Evolutionary conservation across 2,113 vertebrate species (phyloP).

Genomic region (Atlantisia rogersi): DNA sequence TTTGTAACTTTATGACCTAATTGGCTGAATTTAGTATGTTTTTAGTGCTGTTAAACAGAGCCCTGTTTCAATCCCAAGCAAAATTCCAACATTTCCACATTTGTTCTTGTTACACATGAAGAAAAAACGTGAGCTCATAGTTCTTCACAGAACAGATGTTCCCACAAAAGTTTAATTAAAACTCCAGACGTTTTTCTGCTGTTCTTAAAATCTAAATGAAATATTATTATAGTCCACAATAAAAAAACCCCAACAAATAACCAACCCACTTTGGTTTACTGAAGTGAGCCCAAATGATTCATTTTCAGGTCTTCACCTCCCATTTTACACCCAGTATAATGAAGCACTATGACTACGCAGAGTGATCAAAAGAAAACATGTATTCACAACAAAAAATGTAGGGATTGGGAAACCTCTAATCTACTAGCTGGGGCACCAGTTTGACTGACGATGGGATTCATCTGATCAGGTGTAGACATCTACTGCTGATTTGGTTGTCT

Average conservation of each 20-base stretch:
- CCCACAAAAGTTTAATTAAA: constrained; percentile 25
- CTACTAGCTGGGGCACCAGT: not conserved
- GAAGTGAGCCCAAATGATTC: constrained; percentile 7
- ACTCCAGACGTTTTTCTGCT: not conserved
- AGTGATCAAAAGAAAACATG: constrained; percentile 5
- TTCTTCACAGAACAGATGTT: constrained; percentile 7
- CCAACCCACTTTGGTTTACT: not conserved
- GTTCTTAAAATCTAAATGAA: constrained; percentile 11
- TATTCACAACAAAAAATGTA: not conserved
- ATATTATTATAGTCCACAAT: not conserved
- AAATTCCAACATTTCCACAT: constrained; percentile 16
- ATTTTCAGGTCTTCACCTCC: constrained; percentile 17
- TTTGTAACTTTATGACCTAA: not conserved
- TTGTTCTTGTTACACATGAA: not conserved
- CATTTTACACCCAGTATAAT: not conserved
- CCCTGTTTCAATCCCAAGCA: not conserved
- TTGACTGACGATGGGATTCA: not conserved
- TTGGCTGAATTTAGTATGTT: not conserved
- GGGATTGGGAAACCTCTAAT: not conserved
- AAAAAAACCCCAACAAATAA: not conserved
- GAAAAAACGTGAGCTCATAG: not conserved
- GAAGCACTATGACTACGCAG: not conserved
- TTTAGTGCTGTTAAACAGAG: not conserved
- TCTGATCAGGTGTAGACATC: constrained; percentile 33
- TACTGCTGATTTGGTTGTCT: not conserved